Evolutionary conservation across 2,113 vertebrate species (phyloP).

Genomic region (Brachyhypopomus occidentalis): DNA sequence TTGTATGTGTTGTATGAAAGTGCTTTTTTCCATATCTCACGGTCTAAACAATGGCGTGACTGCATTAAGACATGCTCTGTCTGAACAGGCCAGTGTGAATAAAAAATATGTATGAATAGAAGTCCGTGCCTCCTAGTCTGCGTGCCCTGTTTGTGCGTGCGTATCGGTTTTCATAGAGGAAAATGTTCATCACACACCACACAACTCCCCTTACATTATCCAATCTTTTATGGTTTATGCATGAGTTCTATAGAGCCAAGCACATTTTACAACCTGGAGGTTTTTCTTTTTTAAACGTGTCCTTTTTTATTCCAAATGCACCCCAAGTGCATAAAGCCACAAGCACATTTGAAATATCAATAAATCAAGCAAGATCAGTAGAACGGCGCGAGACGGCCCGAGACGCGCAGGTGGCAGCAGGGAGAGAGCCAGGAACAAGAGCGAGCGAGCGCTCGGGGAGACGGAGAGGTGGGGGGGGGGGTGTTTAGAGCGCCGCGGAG

Average conservation of each 20-base stretch:
- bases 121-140: constrained; percentile 35
- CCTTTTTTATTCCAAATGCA: constrained; percentile 75
- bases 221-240: constrained; percentile 64
- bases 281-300: constrained; percentile 69
- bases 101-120: constrained; percentile 8
- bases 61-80: constrained; percentile 46
- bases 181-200: constrained; percentile 23
- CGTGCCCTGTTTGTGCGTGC: not conserved
- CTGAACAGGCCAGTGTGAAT: constrained; percentile 41
- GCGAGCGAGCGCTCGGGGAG: not conserved
- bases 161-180: constrained; percentile 15
- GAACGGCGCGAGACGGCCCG: constrained; percentile 76
- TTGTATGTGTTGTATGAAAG: constrained; percentile 41
- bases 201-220: not conserved
- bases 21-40: constrained; percentile 47
- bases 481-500: constrained; percentile 78
- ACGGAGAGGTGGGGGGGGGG: constrained; percentile 50
- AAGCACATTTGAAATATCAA: constrained; percentile 81
- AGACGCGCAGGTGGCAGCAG: constrained; percentile 81
- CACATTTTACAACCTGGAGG: constrained; percentile 63
- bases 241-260: constrained; percentile 64
- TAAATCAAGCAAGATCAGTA: constrained; percentile 87
- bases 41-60: constrained; percentile 57
- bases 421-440: not conserved
- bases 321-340: constrained; percentile 82